phyloP scores from a whole-genome alignment of 2,797 vertebrate genomes.

The Sebastes variabilis region DNA sequence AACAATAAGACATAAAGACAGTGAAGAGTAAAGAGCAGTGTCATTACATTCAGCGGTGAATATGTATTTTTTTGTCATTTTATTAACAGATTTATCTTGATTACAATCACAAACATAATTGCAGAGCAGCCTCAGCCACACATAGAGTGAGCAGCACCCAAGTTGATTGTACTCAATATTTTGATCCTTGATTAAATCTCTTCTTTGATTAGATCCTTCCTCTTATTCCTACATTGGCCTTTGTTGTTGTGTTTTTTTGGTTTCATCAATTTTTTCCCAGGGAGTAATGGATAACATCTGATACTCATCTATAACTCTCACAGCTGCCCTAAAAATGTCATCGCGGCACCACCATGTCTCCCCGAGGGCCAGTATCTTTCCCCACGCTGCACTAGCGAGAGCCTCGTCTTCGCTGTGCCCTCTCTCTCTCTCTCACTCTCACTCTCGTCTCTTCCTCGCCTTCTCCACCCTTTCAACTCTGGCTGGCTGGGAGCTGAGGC shows the following conservation, averaged over 20 bases:
- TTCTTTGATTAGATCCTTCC: not conserved
- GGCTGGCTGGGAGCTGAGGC: constrained; percentile 50
- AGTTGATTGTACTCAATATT: not conserved
- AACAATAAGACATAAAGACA: not conserved
- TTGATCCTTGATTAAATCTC: constrained; percentile 40
- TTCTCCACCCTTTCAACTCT: constrained; percentile 61
- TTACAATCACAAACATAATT: constrained; percentile 12
- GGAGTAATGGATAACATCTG: constrained; percentile 77
- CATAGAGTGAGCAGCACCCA: not conserved
- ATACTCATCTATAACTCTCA: constrained; percentile 83
- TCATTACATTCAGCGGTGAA: not conserved
- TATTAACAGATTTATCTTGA: constrained; percentile 24
- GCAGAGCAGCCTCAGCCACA: not conserved
- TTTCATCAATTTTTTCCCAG: constrained; percentile 47
- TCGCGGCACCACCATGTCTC: constrained; percentile 59
- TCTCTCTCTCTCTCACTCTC: not conserved
- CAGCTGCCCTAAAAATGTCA: constrained; percentile 86
- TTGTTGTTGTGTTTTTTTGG: constrained; percentile 39
- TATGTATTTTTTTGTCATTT: not conserved
- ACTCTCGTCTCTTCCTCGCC: constrained; percentile 26
- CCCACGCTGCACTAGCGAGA: constrained; percentile 52
- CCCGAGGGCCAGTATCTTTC: constrained; percentile 69
- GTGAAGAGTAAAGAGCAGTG: not conserved
- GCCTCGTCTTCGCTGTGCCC: constrained; percentile 34
- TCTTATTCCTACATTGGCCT: constrained; percentile 32